Conservation (phyloP, 2,888 invertebrate species). For the Neelides folsomi region DNA sequence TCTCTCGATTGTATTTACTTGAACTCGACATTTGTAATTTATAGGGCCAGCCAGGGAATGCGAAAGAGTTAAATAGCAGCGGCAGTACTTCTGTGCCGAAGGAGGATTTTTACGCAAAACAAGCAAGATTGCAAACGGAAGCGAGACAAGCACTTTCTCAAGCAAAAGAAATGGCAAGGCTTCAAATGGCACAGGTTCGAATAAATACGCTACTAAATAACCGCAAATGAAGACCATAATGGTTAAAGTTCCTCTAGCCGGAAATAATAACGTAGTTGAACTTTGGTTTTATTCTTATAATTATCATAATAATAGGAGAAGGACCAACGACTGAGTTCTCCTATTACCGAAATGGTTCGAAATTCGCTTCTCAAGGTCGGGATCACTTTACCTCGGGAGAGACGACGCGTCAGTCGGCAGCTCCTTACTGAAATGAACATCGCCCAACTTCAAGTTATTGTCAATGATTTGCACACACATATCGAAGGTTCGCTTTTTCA, state of each 20-base stretch:
- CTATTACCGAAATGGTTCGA: conserved; percentile 74
- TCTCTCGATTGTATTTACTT: too few species aligned
- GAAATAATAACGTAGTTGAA: too few species aligned
- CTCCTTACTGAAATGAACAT: conserved; percentile 85
- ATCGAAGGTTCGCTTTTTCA: conserved; percentile 53
- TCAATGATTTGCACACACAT: conserved; percentile 85
- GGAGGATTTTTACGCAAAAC: conserved; percentile 65
- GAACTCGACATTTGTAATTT: not conserved
- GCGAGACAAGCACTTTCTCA: conserved; percentile 75
- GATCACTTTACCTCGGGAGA: conserved; percentile 66
- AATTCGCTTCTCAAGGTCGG: conserved; percentile 59
- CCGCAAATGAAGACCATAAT: too few species aligned
- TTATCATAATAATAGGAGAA: conserved; percentile 12
- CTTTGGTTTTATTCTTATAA: not conserved
- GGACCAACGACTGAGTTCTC: conserved; percentile 36
- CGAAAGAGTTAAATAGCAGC: conserved; percentile 37
- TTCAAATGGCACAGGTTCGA: conserved; percentile 55
- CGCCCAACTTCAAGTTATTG: conserved; percentile 82
- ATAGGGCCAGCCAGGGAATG: conserved; percentile 27
- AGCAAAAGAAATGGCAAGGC: conserved; percentile 79
- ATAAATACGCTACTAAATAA: too few species aligned
- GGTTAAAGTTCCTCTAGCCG: too few species aligned
- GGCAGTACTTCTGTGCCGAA: conserved; percentile 5
- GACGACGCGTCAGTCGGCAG: conserved; percentile 68
- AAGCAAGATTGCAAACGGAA: conserved; percentile 70